Evolutionary conservation across 2,888 invertebrate species (phyloP), one percentile per base, ranked within the genome.

Genomic region (Podabrus alpinus): DNA sequence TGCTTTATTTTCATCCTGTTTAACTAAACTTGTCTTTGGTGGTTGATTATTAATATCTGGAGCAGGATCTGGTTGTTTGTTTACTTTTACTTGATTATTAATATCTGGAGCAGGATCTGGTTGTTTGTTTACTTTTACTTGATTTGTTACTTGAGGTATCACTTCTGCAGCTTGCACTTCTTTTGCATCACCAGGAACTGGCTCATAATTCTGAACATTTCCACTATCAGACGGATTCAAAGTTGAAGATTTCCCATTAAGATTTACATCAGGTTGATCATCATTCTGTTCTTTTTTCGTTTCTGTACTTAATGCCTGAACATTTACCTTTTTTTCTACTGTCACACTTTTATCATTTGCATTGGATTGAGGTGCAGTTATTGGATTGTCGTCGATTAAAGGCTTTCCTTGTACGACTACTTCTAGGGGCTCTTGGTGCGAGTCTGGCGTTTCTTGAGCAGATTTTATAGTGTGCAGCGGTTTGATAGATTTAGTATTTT

Each of bases 261-360:
- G 13, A 1, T 11, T 29, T 29, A 13, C 29, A 3, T 29, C 13
- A 0, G 29, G 4, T 29, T 4, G 3, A 4, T 29, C 13, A 13
- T 2, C 29, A 3, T 13, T 29, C n/a, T n/a, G n/a, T 7, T 45
- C 45, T n/a, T n/a, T 2, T 45, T 45, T 45, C 9, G n/a, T 45
- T n/a, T n/a, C 1, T 45, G 11, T 4, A 7, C 1, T 4, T 7
- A 45, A 0, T n/a, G 1, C 0, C 11, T 5, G n/a, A 45, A 0
- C n/a, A 0, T 45, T n/a, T n/a, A 0, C n/a, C n/a, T n/a, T 1
- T n/a, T 4, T n/a, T n/a, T 2, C n/a, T n/a, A 7, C n/a, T 24
- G 9, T 7, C n/a, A 2, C 45, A 45, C n/a, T 0, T 45, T n/a
- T 45, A n/a, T 1, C n/a, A n/a, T n/a, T 2, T 0, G 7, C n/a